A percentile compares a stretch with the other conserved stretches of the same genome.
Conservation (phyloP, 2,888 invertebrate species). For the Drosophila aldrichi region DNA sequence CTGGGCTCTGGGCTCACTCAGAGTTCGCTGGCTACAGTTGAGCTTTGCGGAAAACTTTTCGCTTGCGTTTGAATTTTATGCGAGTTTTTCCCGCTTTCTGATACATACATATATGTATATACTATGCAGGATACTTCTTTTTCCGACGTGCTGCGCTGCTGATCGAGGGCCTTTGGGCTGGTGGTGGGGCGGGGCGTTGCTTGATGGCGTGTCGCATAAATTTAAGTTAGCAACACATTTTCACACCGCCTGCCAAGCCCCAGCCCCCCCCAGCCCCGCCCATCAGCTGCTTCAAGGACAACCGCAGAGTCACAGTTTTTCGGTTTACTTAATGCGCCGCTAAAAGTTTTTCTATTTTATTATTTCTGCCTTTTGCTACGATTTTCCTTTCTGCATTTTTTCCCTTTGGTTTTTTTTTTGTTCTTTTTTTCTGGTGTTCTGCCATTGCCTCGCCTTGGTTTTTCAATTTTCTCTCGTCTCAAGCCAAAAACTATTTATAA, state of each 20-base stretch:
- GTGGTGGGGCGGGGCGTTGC: not conserved
- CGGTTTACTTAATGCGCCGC: slow-evolving; percentile 80
- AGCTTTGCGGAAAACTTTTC: slow-evolving; percentile 72
- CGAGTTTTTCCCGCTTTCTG: slow-evolving; percentile 57
- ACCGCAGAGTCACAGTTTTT: slow-evolving; percentile 80
- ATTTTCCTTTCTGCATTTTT: slow-evolving; percentile 17
- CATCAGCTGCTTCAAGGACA: slow-evolving; percentile 70
- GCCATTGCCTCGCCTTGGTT: slow-evolving; percentile 43
- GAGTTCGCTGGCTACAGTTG: slow-evolving; percentile 43
- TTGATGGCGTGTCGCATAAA: slow-evolving; percentile 73
- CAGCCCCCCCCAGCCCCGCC: slow-evolving; percentile 12
- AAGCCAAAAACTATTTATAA: slow-evolving; percentile 77
- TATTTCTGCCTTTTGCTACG: slow-evolving; percentile 69
- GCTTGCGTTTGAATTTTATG: slow-evolving; percentile 80
- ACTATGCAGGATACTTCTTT: not conserved
- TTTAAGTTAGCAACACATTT: slow-evolving; percentile 80
- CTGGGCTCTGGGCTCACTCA: slow-evolving; percentile 23
- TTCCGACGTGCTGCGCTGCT: slow-evolving; percentile 3
- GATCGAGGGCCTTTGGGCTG: slow-evolving; percentile 2
- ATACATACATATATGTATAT: not conserved
- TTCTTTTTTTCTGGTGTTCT: not conserved
- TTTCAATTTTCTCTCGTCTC: slow-evolving; percentile 74
- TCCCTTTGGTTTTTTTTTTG: not conserved
- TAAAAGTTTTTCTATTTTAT: slow-evolving; percentile 80
- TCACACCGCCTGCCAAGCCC: slow-evolving; percentile 56